A percentile compares a stretch with the other conserved stretches of the same genome.
Evolutionary conservation across 2,113 vertebrate species (phyloP).

Genomic region (Philantomba maxwellii): DNA sequence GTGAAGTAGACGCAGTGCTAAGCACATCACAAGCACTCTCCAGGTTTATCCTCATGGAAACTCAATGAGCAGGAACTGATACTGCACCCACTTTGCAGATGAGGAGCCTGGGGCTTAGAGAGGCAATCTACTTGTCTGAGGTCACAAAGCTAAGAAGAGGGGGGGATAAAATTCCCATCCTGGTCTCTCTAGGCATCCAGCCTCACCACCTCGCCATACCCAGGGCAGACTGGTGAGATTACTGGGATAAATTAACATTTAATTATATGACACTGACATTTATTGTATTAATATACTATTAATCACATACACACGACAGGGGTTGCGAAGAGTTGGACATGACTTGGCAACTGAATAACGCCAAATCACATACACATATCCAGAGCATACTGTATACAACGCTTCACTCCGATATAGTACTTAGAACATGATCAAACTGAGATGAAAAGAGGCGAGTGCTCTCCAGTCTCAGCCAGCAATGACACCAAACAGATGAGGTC

Average conservation of each 20-base stretch:
- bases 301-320: not conserved
- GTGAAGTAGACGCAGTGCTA: rapidly evolving
- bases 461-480: too few relatives aligned
- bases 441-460: not conserved
- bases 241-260: not conserved
- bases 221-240: not conserved
- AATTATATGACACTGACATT: not conserved
- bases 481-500: not conserved
- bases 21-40: not conserved
- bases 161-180: not conserved
- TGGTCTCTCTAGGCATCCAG: not conserved
- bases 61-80: not conserved
- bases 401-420: too few relatives aligned
- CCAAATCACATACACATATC: not conserved
- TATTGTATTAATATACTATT: not conserved
- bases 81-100: not conserved
- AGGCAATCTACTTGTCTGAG: not conserved
- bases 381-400: not conserved
- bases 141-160: rapidly evolving
- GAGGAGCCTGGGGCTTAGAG: not conserved
- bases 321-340: not conserved
- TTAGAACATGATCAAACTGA: not conserved
- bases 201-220: rapidly evolving
- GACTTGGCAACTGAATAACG: not conserved
- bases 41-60: not conserved